These are phyloP conservation scores for Napeogenes inachia DNA, from an alignment of 2,888 invertebrate genomes.

Conservation along the genomic window DNA sequence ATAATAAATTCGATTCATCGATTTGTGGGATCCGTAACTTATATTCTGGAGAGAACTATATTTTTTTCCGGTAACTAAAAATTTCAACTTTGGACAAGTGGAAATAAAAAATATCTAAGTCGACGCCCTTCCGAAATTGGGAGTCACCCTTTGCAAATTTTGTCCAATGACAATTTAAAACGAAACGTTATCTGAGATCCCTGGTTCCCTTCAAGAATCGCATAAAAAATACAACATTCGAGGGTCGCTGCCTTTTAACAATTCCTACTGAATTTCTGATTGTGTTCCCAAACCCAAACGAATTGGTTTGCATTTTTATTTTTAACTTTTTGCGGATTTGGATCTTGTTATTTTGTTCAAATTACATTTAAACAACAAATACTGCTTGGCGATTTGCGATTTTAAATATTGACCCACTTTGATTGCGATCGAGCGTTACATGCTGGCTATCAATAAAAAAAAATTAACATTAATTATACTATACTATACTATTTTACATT, in stretches of 20 bases:
- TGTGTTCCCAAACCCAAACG: slow-evolving; percentile 37
- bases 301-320: slow-evolving; percentile 34
- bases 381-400: neutral
- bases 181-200: slow-evolving; percentile 55
- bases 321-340: slow-evolving; percentile 19
- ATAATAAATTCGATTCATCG: no score
- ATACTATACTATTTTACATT: no score
- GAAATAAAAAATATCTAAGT: slow-evolving; percentile 29
- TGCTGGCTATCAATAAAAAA: no score
- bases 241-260: slow-evolving; percentile 43
- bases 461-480: no score
- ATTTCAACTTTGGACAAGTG: slow-evolving; percentile 5
- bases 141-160: slow-evolving; percentile 51
- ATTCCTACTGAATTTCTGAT: slow-evolving; percentile 38
- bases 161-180: slow-evolving; percentile 57
- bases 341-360: slow-evolving; percentile 16
- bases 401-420: neutral
- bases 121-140: slow-evolving; percentile 48
- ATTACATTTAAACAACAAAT: slow-evolving; percentile 15
- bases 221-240: slow-evolving; percentile 55
- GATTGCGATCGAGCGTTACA: neutral
- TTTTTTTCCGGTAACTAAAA: slow-evolving; percentile 21
- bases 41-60: slow-evolving; percentile 23
- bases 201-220: slow-evolving; percentile 39
- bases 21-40: no score